A percentile compares a stretch with the other conserved stretches of the same genome.
Conservation (phyloP, 2,888 invertebrate genomes). For the Lamellibrachia columna region DNA sequence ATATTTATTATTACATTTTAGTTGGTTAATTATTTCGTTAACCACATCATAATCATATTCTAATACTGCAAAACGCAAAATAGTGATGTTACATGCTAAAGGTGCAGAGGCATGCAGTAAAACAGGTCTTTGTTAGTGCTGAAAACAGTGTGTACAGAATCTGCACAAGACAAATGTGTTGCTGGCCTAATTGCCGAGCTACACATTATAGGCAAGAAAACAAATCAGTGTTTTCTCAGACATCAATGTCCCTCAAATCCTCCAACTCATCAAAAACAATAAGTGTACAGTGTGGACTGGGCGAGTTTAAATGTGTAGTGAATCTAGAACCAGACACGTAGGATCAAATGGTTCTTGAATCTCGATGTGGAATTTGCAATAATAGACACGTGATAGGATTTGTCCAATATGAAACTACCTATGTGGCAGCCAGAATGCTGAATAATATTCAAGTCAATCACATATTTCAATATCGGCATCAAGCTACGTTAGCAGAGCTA, state of each 20-base stretch:
- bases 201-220: neutral
- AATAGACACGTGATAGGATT: neutral
- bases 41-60: neutral
- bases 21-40: neutral
- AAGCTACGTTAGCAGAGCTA: neutral
- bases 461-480: neutral
- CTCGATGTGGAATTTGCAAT: neutral
- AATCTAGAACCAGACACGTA: too few species aligned
- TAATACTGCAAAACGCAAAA: neutral
- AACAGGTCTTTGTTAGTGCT: neutral
- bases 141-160: neutral
- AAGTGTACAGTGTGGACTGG: neutral
- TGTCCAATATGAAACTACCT: neutral
- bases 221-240: neutral
- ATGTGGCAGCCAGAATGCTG: neutral
- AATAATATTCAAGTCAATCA: neutral
- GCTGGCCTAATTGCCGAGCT: neutral
- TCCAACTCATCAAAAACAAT: neutral
- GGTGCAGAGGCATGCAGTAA: neutral
- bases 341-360: neutral
- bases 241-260: neutral
- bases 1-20: neutral
- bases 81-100: neutral
- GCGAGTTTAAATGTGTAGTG: too few species aligned
- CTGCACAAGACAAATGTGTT: neutral